These are phyloP conservation scores for Phoxinus dragarum DNA, from an alignment of 2,797 vertebrate genomes.

Conservation along the genomic window DNA sequence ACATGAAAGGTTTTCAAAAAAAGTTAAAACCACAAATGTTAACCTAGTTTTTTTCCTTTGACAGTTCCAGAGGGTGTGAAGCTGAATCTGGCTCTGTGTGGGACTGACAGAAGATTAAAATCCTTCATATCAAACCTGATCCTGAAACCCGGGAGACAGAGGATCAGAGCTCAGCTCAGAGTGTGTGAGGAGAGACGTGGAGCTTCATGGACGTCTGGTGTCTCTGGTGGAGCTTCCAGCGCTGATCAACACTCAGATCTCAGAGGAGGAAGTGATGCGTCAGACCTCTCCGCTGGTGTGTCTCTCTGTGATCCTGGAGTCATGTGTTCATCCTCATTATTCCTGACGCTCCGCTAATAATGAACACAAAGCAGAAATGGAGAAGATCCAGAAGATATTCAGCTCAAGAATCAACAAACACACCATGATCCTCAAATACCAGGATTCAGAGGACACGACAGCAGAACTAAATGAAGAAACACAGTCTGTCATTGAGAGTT, in stretches of 20 bases:
- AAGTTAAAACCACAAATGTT: too few relatives aligned
- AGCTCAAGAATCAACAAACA: background rate
- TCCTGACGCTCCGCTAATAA: background rate
- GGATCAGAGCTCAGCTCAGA: background rate
- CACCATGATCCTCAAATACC: background rate
- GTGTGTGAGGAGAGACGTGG: background rate
- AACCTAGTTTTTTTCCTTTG: background rate
- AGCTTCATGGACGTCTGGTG: background rate
- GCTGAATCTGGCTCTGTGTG: slow-evolving; percentile 21
- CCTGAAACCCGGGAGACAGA: background rate
- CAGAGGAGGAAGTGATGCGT: background rate
- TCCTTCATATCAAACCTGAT: background rate
- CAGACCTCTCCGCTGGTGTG: background rate
- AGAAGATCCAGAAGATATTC: background rate
- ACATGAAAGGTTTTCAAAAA: too few relatives aligned
- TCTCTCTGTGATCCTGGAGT: slow-evolving; percentile 1
- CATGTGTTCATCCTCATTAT: background rate
- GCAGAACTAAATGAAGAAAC: background rate
- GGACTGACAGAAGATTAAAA: background rate
- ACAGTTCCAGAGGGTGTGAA: background rate
- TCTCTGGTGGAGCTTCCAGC: background rate
- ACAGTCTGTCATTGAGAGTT: too few relatives aligned
- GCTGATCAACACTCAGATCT: background rate
- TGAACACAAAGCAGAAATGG: background rate
- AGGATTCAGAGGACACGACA: background rate